Conservation (phyloP, 2,888 invertebrate species). For the Hoplodrina ambigua region DNA sequence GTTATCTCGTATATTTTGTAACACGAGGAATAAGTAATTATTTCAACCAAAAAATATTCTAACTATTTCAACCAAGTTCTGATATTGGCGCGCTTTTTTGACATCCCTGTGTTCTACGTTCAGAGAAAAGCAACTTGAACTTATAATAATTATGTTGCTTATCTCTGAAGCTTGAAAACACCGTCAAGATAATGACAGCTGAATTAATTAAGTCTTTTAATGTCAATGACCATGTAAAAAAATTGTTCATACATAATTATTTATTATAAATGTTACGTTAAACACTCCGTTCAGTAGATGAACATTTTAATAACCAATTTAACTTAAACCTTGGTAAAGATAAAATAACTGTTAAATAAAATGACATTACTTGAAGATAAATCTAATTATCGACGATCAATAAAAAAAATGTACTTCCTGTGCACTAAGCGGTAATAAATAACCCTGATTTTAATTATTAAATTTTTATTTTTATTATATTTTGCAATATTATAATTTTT, state of each 20-base stretch:
- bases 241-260: slow-evolving; percentile 56
- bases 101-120: slow-evolving; percentile 1
- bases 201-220: slow-evolving; percentile 60
- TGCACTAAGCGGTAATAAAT: neutral
- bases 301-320: slow-evolving; percentile 12
- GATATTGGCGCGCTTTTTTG: neutral
- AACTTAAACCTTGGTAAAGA: neutral
- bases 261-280: slow-evolving; percentile 47
- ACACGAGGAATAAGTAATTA: neutral
- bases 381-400: neutral
- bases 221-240: slow-evolving; percentile 68
- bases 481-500: neutral
- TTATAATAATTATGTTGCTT: neutral
- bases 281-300: neutral
- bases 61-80: too few relatives aligned
- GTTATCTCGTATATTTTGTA: neutral
- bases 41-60: too few relatives aligned
- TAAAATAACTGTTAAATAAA: neutral
- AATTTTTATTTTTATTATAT: neutral
- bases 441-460: neutral
- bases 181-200: slow-evolving; percentile 55
- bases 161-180: slow-evolving; percentile 42
- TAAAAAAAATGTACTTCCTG: neutral
- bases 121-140: neutral
- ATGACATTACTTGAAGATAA: neutral